phyloP scores from a whole-genome alignment of 2,888 invertebrate genomes.

The Halocaridina rubra region DNA sequence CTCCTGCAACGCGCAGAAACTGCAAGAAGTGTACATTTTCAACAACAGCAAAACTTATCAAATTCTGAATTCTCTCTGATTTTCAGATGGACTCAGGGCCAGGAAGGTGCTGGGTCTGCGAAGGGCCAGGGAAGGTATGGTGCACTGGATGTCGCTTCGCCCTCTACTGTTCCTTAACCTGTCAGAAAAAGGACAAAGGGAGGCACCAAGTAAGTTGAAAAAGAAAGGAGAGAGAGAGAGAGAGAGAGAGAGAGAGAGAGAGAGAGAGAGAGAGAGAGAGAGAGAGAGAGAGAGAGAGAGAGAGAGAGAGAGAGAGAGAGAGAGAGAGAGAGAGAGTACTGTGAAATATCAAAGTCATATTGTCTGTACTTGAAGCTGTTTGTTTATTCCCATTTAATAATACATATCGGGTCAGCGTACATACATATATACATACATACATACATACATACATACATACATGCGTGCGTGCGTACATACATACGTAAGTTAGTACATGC shows the following conservation, averaged over 20 bases:
- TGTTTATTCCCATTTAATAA: too few relatives aligned
- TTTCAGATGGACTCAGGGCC: slow-evolving; percentile 44
- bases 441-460: too few relatives aligned
- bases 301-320: neutral
- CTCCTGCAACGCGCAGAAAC: too few relatives aligned
- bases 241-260: neutral
- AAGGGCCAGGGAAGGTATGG: slow-evolving; percentile 3
- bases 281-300: neutral
- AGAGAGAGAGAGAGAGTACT: neutral
- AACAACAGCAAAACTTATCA: too few relatives aligned
- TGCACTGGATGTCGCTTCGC: slow-evolving; percentile 42
- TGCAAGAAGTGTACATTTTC: too few relatives aligned
- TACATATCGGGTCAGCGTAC: too few relatives aligned
- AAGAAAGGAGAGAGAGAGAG: neutral
- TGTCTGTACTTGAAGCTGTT: too few relatives aligned
- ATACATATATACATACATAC: too few relatives aligned
- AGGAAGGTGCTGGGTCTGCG: slow-evolving; percentile 50
- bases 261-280: neutral
- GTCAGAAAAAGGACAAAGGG: slow-evolving; percentile 42
- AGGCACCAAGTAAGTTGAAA: slow-evolving; percentile 44
- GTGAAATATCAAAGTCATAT: too few relatives aligned
- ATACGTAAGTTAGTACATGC: too few relatives aligned
- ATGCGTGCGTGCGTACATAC: too few relatives aligned
- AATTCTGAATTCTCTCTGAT: too few relatives aligned
- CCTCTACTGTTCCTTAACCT: slow-evolving; percentile 45